Percentiles rank a stretch among this genome's conserved stretches.
These are phyloP conservation scores for Actinia equina DNA, from an alignment of 64 coral and sea anemone species.

Conservation along the genomic window DNA sequence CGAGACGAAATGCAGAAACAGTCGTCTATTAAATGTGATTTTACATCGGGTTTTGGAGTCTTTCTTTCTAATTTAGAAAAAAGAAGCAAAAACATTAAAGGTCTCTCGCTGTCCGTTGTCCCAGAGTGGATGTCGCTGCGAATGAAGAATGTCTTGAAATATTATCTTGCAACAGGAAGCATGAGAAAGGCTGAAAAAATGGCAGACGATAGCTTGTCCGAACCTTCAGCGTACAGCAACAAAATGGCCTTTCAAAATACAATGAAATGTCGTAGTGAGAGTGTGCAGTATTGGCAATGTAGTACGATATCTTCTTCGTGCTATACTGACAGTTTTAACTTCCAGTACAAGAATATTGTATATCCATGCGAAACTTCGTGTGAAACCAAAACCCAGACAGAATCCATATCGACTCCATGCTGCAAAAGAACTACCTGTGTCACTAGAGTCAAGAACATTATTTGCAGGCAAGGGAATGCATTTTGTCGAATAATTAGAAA, in stretches of 20 bases:
- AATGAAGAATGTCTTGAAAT: background rate
- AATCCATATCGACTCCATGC: slow-evolving; percentile 40
- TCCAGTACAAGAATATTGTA: background rate
- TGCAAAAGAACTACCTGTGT: slow-evolving; percentile 29
- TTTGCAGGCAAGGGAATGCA: slow-evolving; percentile 27
- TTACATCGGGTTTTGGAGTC: background rate
- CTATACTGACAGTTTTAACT: slow-evolving; percentile 6
- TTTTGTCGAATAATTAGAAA: slow-evolving; percentile 31
- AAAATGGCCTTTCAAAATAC: background rate
- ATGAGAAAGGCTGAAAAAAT: background rate
- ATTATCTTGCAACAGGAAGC: background rate
- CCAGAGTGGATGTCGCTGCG: background rate
- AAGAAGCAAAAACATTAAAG: background rate
- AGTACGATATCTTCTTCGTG: background rate
- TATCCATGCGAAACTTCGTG: slow-evolving; percentile 42
- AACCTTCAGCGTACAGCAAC: background rate
- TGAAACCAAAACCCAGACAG: slow-evolving; percentile 21
- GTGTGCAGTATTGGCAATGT: background rate
- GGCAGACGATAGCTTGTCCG: background rate
- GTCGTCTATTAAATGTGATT: background rate
- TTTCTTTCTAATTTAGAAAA: background rate
- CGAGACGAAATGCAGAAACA: background rate
- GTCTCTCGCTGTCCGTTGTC: background rate
- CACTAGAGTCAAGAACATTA: slow-evolving; percentile 11
- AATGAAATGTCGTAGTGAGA: background rate